Percentiles rank a stretch among this genome's conserved stretches.
Conservation (phyloP, 2,888 invertebrate genomes). For the Smittia aterrima region DNA sequence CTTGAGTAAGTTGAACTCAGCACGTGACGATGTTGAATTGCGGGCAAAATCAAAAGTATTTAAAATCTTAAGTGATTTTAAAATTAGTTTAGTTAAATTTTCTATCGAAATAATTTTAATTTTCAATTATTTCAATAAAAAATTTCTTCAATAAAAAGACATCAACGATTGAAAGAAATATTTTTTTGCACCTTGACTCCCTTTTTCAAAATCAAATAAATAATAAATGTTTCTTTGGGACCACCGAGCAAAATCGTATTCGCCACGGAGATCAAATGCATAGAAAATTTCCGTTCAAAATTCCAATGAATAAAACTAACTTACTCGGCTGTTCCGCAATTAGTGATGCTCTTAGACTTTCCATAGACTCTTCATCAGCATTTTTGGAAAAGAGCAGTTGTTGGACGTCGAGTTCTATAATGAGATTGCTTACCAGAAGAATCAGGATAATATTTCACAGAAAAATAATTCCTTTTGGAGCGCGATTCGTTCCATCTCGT, state of each 20-base stretch:
- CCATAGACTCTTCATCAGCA: constrained; percentile 1
- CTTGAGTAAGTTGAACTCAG: not conserved
- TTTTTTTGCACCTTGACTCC: constrained; percentile 29
- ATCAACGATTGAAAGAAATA: no score
- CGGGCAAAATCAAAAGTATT: no score
- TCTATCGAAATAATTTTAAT: no score
- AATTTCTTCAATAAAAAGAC: no score
- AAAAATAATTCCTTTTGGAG: not conserved
- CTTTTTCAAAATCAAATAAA: constrained; percentile 21
- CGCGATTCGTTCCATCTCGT: constrained; percentile 39
- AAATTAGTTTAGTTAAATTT: no score
- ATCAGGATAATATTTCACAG: constrained; percentile 18
- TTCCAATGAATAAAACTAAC: constrained; percentile 29
- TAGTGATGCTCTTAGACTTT: constrained; percentile 36
- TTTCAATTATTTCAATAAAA: no score
- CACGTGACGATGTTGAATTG: not conserved
- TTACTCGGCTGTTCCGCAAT: constrained; percentile 39
- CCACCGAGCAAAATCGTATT: constrained; percentile 28
- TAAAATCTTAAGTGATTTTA: no score
- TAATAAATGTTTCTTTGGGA: constrained; percentile 13
- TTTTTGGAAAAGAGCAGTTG: constrained; percentile 32
- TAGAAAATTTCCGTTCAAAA: constrained; percentile 39
- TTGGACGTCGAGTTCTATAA: constrained; percentile 33
- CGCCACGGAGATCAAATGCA: constrained; percentile 32
- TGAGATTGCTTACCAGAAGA: not conserved